A percentile compares a stretch with the other conserved stretches of the same genome.
Conservation (phyloP, 2,797 vertebrate species). For the Novumbra hubbsi region DNA sequence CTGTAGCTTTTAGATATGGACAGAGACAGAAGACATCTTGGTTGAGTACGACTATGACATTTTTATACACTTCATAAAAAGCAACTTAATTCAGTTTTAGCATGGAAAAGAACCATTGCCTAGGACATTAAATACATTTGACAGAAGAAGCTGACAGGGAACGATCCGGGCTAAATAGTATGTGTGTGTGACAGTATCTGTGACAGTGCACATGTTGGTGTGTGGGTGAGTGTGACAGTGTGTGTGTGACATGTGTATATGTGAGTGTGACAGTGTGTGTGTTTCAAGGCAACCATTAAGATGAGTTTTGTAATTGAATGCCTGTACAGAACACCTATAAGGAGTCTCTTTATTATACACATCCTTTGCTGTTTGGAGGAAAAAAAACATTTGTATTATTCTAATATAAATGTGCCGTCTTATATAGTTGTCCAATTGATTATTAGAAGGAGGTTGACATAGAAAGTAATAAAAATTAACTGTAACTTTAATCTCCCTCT, state of each 20-base stretch:
- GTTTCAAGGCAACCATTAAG: not conserved
- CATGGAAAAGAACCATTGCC: not conserved
- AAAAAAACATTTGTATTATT: constrained; percentile 30
- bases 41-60: not conserved
- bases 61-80: not conserved
- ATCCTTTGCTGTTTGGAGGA: constrained; percentile 24
- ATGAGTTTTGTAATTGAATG: not conserved
- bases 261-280: not conserved
- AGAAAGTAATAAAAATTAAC: not conserved
- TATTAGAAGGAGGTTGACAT: not conserved
- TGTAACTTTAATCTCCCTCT: not conserved
- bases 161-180: not conserved
- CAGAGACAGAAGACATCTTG: not conserved
- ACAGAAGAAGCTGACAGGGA: not conserved
- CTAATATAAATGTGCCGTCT: constrained; percentile 2
- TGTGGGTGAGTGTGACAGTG: not conserved
- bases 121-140: not conserved
- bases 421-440: not conserved
- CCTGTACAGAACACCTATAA: constrained; percentile 2
- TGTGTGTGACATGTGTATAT: too few species aligned
- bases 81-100: not conserved
- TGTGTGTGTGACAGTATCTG: not conserved
- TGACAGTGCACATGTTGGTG: not conserved
- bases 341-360: constrained; percentile 19
- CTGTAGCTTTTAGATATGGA: not conserved